Conservation (phyloP, 2,797 vertebrate species). For the Meda fulgida region DNA sequence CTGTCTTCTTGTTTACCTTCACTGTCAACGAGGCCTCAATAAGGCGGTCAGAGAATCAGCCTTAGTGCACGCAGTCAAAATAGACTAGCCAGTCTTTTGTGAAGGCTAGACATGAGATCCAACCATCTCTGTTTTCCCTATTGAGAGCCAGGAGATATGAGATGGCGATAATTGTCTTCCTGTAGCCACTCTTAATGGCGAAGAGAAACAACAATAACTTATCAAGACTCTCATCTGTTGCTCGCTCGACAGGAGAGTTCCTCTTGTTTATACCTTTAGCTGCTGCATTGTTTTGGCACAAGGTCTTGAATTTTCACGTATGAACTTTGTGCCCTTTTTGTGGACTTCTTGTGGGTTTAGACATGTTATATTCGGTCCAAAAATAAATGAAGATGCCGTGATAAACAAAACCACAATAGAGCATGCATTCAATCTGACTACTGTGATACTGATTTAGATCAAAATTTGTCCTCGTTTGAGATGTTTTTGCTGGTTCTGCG, state of each 20-base stretch:
- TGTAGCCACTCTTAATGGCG: constrained; percentile 58
- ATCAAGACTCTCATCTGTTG: constrained; percentile 54
- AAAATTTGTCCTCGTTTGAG: not conserved
- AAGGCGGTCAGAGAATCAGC: constrained; percentile 57
- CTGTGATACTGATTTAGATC: not conserved
- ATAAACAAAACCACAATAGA: not conserved
- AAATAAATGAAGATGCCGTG: not conserved
- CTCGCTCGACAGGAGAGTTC: constrained; percentile 4
- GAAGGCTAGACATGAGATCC: constrained; percentile 68
- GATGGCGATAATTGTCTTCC: constrained; percentile 57
- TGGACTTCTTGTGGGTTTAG: not conserved
- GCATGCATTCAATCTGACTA: not conserved
- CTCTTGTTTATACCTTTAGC: constrained; percentile 48
- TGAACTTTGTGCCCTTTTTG: constrained; percentile 1
- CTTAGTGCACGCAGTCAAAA: constrained; percentile 73
- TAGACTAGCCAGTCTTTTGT: constrained; percentile 75
- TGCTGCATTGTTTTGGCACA: constrained; percentile 38
- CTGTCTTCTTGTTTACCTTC: constrained; percentile 64
- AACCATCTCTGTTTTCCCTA: constrained; percentile 59
- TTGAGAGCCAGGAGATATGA: constrained; percentile 64
- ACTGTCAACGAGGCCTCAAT: constrained; percentile 53
- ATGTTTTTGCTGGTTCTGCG: not conserved
- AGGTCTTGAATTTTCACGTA: constrained; percentile 8
- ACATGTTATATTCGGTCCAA: not conserved
- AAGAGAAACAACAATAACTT: constrained; percentile 49